Conservation (phyloP, 2,888 invertebrate genomes). For the Ptychoptera albimana region DNA sequence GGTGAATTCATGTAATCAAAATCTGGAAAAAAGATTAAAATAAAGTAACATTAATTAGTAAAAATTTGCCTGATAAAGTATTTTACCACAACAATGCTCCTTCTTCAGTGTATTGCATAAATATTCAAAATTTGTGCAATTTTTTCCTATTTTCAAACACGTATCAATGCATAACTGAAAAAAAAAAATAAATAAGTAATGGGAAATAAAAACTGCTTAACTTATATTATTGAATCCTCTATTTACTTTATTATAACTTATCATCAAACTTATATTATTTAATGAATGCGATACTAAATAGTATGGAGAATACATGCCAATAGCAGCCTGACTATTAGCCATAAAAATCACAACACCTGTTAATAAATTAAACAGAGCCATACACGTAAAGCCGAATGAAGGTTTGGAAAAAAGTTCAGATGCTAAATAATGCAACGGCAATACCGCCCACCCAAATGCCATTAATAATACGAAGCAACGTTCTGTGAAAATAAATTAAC, state of each 20-base stretch:
- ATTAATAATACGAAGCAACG: conserved; percentile 36
- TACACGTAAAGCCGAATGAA: conserved; percentile 56
- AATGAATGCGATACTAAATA: conserved; percentile 39
- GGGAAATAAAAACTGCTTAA: background rate
- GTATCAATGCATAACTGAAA: background rate
- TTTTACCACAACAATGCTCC: too few species aligned
- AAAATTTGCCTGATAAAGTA: too few species aligned
- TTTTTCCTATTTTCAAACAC: background rate
- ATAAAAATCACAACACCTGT: conserved; percentile 35
- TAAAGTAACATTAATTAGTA: too few species aligned
- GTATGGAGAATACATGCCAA: conserved; percentile 56
- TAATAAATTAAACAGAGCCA: conserved; percentile 54
- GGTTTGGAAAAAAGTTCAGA: conserved; percentile 56
- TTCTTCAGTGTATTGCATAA: too few species aligned
- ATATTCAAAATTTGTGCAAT: too few species aligned
- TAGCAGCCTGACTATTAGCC: conserved; percentile 21
- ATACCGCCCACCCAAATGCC: conserved; percentile 50
- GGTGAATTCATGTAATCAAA: conserved; percentile 36
- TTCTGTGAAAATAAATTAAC: too few species aligned
- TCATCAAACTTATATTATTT: conserved; percentile 24
- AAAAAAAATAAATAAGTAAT: too few species aligned
- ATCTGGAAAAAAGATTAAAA: background rate
- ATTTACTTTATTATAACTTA: conserved; percentile 10
- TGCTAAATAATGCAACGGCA: conserved; percentile 55
- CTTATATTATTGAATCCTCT: too few species aligned